These are phyloP conservation scores for Thomomys bottae DNA, from an alignment of 2,113 vertebrate species.

Conservation along the genomic window DNA sequence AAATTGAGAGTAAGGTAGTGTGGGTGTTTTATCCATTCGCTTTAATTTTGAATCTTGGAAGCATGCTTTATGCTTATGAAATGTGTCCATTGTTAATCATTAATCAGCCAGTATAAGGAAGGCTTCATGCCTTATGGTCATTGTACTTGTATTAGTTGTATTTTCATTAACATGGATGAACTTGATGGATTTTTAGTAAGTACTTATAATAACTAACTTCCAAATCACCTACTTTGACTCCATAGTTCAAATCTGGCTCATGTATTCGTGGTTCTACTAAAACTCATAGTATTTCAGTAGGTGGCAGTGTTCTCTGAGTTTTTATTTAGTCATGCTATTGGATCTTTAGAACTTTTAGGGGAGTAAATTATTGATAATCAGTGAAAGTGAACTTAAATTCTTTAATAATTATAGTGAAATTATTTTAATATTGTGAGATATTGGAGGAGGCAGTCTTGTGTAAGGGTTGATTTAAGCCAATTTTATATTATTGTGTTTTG, in stretches of 20 bases:
- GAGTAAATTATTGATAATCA: slow-evolving; percentile 39
- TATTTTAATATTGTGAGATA: not conserved
- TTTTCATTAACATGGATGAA: slow-evolving; percentile 61
- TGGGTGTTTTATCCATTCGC: slow-evolving; percentile 24
- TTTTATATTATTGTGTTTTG: slow-evolving; percentile 38
- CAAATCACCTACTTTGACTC: slow-evolving; percentile 54
- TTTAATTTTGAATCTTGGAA: slow-evolving; percentile 70
- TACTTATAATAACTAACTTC: slow-evolving; percentile 19
- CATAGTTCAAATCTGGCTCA: slow-evolving; percentile 56
- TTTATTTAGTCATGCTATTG: slow-evolving; percentile 18
- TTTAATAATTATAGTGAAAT: slow-evolving; percentile 29
- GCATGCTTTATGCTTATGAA: slow-evolving; percentile 80
- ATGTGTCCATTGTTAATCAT: slow-evolving; percentile 79
- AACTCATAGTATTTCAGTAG: slow-evolving; percentile 79
- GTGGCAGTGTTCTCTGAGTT: slow-evolving; percentile 84
- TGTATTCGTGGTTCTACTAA: slow-evolving; percentile 45
- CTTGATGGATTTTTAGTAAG: slow-evolving; percentile 17
- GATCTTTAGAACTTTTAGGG: slow-evolving; percentile 43
- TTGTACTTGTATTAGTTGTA: slow-evolving; percentile 76
- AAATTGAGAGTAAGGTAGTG: slow-evolving; percentile 11
- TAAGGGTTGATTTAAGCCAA: not conserved
- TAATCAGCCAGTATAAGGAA: slow-evolving; percentile 75
- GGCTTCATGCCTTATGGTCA: slow-evolving; percentile 84
- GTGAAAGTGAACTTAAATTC: slow-evolving; percentile 29
- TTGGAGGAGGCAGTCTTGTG: not conserved